Evolutionary conservation across 2,797 vertebrate species (phyloP).

Genomic region (Mallotus villosus): DNA sequence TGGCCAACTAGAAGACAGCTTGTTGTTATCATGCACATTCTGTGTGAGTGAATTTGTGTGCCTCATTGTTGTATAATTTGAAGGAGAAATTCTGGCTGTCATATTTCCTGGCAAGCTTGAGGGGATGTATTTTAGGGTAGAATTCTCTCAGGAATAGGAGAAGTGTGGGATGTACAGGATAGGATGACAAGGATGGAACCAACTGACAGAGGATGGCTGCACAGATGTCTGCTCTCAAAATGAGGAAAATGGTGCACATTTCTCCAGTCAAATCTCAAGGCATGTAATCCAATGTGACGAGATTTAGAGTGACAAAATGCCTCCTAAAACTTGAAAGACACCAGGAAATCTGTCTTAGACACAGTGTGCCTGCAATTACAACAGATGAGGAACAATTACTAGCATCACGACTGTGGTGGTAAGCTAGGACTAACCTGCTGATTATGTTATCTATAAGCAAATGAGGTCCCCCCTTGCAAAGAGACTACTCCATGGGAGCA

Average conservation of each 20-base stretch:
- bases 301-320: constrained; percentile 62
- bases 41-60: constrained; percentile 21
- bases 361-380: constrained; percentile 53
- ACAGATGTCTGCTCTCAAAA: constrained; percentile 45
- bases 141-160: constrained; percentile 42
- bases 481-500: constrained; percentile 25
- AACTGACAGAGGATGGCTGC: constrained; percentile 39
- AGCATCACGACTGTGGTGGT: constrained; percentile 36
- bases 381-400: constrained; percentile 60
- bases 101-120: constrained; percentile 31
- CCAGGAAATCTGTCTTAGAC: constrained; percentile 63
- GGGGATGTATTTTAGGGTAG: constrained; percentile 34
- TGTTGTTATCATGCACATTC: constrained; percentile 33
- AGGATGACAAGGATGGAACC: constrained; percentile 32
- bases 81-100: not conserved
- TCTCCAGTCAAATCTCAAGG: constrained; percentile 52
- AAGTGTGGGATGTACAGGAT: constrained; percentile 42
- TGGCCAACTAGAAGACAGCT: constrained; percentile 32
- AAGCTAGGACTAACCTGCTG: constrained; percentile 39
- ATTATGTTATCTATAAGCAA: constrained; percentile 56
- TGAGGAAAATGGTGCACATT: constrained; percentile 41
- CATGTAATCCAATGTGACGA: constrained; percentile 71
- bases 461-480: constrained; percentile 34
- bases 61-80: not conserved
- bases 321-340: constrained; percentile 65